Base-by-base conservation (phyloP, 1,140 invertebrate species). In the Neoseiulus cucumeris region DNA sequence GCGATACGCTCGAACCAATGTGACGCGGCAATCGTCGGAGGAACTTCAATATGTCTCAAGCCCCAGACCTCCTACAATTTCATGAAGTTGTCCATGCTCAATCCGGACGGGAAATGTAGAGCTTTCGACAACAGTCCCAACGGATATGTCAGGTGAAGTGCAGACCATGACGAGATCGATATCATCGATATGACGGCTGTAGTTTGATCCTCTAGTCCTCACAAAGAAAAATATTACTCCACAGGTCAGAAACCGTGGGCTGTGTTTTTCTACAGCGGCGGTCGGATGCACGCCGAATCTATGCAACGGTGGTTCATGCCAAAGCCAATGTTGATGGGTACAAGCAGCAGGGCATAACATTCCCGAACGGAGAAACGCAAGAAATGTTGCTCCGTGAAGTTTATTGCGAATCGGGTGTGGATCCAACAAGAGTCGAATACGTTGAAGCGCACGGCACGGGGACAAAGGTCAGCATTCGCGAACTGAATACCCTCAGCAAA, bases 391-490 rank as follows among this genome's bases (percentile, higher is more conserved):
- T 95, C 68, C 76, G 82, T 64, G 87, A 92, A 73, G 83, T 89
- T 0, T 96, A 94, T 74, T 77, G 76, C 6, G 89, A 94, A 74
- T 82, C 81, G 18, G 82, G 83, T 0, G 73, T 97, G n/a, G 82
- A 86, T 71, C 91, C 91, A 4, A 74, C 78, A 39, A 83, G 87
- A 42, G 85, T 97, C 0, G 77, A 75, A 0, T 98, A 94, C 74
- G 83, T 97, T 12, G 94, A 98, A 75, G 90, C 91, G 18, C 94
- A 98, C 75, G 92, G 93, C 22, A 97, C 94, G 6, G 94, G 93
- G 42, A 97, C 94, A 0, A 80, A 79, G 73, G 78, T 68, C 42
- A 73, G 22, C 14, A 29, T n/a, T 47, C 12, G 45, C 45, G 6
- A 6, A 47, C 14, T 20, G 28, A 47, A n/a, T n/a, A n/a, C n/a